These are phyloP conservation scores for Gymnocypris eckloni DNA, from an alignment of 2,797 vertebrate genomes.

Conservation along the genomic window DNA sequence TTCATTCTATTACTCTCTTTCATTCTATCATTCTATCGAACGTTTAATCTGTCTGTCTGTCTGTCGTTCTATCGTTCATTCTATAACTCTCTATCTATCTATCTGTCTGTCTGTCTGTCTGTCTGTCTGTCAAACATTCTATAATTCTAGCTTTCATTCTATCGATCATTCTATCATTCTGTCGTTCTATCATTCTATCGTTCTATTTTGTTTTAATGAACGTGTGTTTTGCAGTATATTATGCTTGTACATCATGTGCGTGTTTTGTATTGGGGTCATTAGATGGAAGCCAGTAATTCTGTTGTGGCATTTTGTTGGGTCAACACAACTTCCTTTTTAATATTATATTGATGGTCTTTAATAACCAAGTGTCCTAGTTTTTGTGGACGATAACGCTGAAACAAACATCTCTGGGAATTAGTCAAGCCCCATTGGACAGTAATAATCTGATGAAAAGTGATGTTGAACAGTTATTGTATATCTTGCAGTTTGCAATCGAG, in stretches of 20 bases:
- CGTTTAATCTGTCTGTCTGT: too few species aligned
- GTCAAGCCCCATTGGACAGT: conserved; percentile 51
- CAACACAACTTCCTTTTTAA: conserved; percentile 35
- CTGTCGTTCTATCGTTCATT: too few species aligned
- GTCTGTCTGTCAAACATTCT: background rate
- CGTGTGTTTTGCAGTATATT: background rate
- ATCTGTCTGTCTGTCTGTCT: too few species aligned
- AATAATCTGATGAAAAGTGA: conserved; percentile 44
- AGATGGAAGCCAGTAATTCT: conserved; percentile 6
- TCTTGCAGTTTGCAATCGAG: conserved; percentile 49
- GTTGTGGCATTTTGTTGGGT: conserved; percentile 33
- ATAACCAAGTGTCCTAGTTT: conserved; percentile 43
- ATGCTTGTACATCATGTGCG: background rate
- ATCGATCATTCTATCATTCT: too few species aligned
- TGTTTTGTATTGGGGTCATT: conserved; percentile 32
- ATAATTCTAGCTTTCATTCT: too few species aligned
- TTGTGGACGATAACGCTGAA: conserved; percentile 36
- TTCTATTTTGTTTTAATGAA: too few species aligned
- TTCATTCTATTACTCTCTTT: too few species aligned
- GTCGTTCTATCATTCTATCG: background rate
- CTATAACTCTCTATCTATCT: too few species aligned
- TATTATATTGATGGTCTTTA: conserved; percentile 39
- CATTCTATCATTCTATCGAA: too few species aligned
- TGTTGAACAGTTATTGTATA: conserved; percentile 46
- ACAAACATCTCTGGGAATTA: conserved; percentile 26